Base-by-base conservation (phyloP, 2,113 vertebrate genomes). In the Cyprinodon variegatus region DNA sequence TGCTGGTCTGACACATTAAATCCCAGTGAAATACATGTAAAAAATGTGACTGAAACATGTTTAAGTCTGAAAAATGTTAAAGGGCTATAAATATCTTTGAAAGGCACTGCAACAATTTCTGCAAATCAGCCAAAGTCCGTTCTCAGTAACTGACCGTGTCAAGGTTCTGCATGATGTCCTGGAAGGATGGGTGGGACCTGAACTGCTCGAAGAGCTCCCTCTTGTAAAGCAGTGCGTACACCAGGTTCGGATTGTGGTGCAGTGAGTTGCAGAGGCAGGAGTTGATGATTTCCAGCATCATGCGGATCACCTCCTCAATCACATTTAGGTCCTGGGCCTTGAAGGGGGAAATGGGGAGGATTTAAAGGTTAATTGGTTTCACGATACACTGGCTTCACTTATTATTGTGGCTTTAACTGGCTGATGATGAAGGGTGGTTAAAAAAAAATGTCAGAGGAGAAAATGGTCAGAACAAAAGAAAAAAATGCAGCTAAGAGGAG, bases 221-320 rank as follows among this genome's bases (percentile, higher is more conserved):
- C 90, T 99, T 99, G 92, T 99, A 99, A 6, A 99, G 96, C 87
- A 99, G 91, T 0, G 97, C 96, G 0, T 99, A 99, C 12, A 99
- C 96, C 93, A 99, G 79, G 93, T 99, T 99, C 0, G 97, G 98
- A 88, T 99, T 99, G 94, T 98, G 97, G 71, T 99, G 97, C 3
- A 99, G 94, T 0, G 98, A 99, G 78, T 95, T 98, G 67, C 95
- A 95, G 86, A 99, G 90, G 91, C 98, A 99, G 63, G 97, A 99
- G 93, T 99, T 99, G 93, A 99, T 98, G 85, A 99, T 99, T 93
- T 99, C 98, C 82, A 99, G 72, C 96, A 99, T 97, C 98, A 99
- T 99, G 45, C 98, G 94, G 92, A 99, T 99, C 90, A 99, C 98
- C 82, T 99, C 98, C 88, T 99, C 98, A 0, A 99, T 99, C 90